Conservation (phyloP, 2,113 vertebrate genomes). For the Copsychus sechellarum region DNA sequence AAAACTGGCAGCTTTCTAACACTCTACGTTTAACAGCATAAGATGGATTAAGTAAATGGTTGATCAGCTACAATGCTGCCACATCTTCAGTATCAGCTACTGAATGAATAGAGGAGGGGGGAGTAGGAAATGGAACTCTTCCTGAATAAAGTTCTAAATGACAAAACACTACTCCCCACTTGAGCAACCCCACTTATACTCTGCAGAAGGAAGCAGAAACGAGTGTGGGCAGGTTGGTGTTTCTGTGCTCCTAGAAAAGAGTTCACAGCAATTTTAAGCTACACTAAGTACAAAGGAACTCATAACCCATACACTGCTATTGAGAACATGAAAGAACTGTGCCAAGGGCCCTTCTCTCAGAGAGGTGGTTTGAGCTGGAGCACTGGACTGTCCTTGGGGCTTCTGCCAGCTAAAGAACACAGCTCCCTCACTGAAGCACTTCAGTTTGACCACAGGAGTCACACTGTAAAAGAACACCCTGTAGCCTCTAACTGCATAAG, state of each 20-base stretch:
- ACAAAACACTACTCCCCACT: not conserved
- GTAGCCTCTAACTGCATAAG: not conserved
- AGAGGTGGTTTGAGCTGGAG: not conserved
- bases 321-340: not conserved
- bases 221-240: not conserved
- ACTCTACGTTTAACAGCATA: not conserved
- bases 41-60: not conserved
- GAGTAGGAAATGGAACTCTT: not conserved
- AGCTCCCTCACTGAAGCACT: not conserved
- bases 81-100: not conserved
- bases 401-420: not conserved
- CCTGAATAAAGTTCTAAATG: not conserved
- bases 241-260: not conserved
- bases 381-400: not conserved
- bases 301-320: not conserved
- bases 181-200: not conserved
- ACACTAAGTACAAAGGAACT: not conserved
- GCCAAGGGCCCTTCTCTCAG: not conserved
- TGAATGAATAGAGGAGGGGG: not conserved
- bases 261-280: not conserved
- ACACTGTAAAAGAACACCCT: not conserved
- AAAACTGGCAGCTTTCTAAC: not conserved
- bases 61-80: not conserved
- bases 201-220: not conserved
- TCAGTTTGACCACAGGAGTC: not conserved